Conservation (phyloP, 2,797 vertebrate species). For the Siniperca undulata region DNA sequence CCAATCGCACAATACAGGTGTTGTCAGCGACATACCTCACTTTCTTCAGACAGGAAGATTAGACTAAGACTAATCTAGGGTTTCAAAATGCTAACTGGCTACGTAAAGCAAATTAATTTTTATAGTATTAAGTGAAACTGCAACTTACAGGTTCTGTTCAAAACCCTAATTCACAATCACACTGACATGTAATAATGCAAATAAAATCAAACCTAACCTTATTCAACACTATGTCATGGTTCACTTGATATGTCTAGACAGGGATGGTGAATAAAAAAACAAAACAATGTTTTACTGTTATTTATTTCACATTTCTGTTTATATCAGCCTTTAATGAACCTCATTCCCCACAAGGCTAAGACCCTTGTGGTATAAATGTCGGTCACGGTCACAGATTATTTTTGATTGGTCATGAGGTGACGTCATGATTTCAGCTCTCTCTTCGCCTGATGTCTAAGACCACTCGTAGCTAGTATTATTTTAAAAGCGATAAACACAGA, state of each 20-base stretch:
- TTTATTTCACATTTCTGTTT: neutral
- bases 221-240: neutral
- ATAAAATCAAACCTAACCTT: neutral
- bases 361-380: neutral
- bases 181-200: neutral
- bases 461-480: neutral
- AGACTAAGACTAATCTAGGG: neutral
- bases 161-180: neutral
- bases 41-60: neutral
- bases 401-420: neutral
- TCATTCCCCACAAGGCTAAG: neutral
- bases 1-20: neutral
- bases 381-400: neutral
- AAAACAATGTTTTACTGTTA: neutral
- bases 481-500: neutral
- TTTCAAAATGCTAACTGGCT: neutral
- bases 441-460: neutral
- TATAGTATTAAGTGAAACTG: neutral
- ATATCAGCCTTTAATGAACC: neutral
- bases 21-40: neutral
- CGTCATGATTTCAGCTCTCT: neutral
- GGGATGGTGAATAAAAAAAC: neutral
- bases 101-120: neutral
- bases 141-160: slow-evolving; percentile 1
- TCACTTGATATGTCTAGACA: neutral